Base-by-base conservation (phyloP, 2,113 vertebrate genomes). In the Aramus guarauna region DNA sequence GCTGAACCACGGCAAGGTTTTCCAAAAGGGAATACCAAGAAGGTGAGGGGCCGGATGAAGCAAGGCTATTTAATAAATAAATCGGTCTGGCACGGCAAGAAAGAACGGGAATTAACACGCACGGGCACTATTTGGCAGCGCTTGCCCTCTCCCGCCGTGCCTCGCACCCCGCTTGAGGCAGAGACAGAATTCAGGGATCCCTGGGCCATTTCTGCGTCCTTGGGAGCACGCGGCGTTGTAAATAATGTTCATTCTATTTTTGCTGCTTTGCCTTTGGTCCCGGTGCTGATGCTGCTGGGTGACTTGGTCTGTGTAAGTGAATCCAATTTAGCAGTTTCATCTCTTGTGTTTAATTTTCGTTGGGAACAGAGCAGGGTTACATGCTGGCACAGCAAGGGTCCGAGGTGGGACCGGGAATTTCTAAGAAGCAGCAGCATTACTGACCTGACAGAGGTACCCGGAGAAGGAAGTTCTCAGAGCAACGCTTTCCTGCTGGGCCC, bases 331-430 rank as follows among this genome's bases (percentile, higher is more conserved):
- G 76, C 88, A 56, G 69, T 71, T 93, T 94, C 74, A 43, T 80
- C 66, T 53, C 84, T 76, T 9, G 4, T 60, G 71, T 94, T 96
- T 97, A 62, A 92, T 95, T 96, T 97, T 62, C 60, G 12, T 50
- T 50, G 55, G 69, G 94, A 90, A 94, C 79, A 21, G 18, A 64
- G 76, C 83, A 90, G 94, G 94, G 94, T 94, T 93, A 60, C 64
- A 36, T 30, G 62, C 79, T 67, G 26, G 88, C 95, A 39, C 69
- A 23, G 23, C 56, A 45, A 62, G 93, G 69, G 74, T 72, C 84
- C 15, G 90, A 80, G 72, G 77, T 4, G 5, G 87, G 85, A 67
- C 3, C 6, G 32, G 60, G 76, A 62, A 79, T 88, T 92, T 84
- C 62, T 50, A 82, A 74, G 24, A 37, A 48, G 55, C 92, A 53